These are phyloP conservation scores for Chlamydotis undulata DNA, from an alignment of 2,113 vertebrate genomes.

Conservation along the genomic window DNA sequence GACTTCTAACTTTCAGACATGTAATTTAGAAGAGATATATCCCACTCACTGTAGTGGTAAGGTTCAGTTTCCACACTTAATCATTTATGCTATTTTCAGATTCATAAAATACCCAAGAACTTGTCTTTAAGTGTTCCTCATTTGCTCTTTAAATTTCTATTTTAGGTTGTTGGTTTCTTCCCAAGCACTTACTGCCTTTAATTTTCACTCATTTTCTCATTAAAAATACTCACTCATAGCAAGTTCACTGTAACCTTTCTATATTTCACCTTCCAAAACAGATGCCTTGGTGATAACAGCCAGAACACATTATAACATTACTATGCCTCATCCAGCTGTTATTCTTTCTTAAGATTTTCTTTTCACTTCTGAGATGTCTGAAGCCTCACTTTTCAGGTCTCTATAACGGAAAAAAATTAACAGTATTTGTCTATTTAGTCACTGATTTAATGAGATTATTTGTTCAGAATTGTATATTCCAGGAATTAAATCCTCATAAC, in stretches of 20 bases:
- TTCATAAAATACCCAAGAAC: not conserved
- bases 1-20: slow-evolving; percentile 31
- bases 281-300: not conserved
- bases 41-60: not conserved
- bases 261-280: not conserved
- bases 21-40: slow-evolving; percentile 30
- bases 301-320: not conserved
- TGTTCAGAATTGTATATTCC: not conserved
- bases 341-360: not conserved
- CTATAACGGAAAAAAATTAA: not conserved
- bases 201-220: not conserved
- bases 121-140: not conserved
- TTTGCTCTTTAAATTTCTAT: not conserved
- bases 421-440: not conserved
- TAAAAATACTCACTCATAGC: not conserved
- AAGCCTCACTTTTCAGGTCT: not conserved
- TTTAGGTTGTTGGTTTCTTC: not conserved
- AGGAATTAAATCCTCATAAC: not conserved
- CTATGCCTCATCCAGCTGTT: not conserved
- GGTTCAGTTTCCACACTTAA: slow-evolving; percentile 29
- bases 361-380: not conserved
- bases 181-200: not conserved
- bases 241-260: not conserved
- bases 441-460: not conserved
- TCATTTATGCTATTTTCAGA: slow-evolving; percentile 19